Evolutionary conservation across 2,888 invertebrate genomes (phyloP).

Genomic region (Alsophila aescularia): DNA sequence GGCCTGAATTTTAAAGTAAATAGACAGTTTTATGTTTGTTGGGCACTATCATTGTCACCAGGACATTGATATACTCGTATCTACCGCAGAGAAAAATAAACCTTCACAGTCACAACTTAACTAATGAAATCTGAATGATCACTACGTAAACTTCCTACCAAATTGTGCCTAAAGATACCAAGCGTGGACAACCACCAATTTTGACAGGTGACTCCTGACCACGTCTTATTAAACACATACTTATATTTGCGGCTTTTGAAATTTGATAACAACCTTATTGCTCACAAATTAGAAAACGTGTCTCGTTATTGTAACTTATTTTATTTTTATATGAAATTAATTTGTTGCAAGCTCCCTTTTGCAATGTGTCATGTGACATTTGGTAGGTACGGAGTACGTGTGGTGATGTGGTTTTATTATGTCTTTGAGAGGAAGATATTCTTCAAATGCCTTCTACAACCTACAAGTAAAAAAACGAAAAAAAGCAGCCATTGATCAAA

Average conservation of each 20-base stretch:
- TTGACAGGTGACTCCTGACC: neutral
- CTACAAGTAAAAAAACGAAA: no score
- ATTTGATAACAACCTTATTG: neutral
- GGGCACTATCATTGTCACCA: no score
- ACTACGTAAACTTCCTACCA: neutral
- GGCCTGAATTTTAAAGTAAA: no score
- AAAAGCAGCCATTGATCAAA: no score
- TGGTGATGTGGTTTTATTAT: conserved; percentile 32
- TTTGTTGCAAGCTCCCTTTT: conserved; percentile 26
- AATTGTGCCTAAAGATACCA: conserved; percentile 3
- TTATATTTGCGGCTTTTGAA: neutral
- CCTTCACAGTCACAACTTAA: no score
- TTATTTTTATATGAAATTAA: conserved; percentile 21
- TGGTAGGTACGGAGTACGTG: conserved; percentile 12
- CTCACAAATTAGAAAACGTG: neutral
- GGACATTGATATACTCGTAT: no score
- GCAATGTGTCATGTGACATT: conserved; percentile 33
- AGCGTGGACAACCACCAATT: neutral
- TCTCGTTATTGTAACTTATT: neutral
- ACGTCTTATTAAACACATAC: neutral
- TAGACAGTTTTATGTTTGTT: no score
- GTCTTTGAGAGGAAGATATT: neutral
- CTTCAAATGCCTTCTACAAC: neutral
- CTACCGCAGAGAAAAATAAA: no score
- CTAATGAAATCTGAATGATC: neutral